These are phyloP conservation scores for Microcebus griseorufus DNA, from an alignment of 2,113 vertebrate species.

Conservation along the genomic window DNA sequence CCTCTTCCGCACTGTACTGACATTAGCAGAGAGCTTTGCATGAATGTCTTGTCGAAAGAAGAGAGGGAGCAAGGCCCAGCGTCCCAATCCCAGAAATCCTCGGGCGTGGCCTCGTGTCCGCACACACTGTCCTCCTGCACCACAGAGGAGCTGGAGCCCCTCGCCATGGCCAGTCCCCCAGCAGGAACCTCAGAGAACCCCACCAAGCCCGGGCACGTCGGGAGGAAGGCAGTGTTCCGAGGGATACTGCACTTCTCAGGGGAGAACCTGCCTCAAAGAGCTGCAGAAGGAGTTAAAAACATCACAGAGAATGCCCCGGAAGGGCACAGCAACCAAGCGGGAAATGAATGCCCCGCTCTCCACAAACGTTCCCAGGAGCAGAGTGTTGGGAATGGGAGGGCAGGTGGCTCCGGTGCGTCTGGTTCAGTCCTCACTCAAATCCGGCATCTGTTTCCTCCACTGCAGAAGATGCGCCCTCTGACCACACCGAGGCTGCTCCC, in stretches of 20 bases:
- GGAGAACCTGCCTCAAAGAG: background rate
- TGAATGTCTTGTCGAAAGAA: background rate
- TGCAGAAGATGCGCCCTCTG: background rate
- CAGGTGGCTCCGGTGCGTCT: no score
- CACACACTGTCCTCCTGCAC: background rate
- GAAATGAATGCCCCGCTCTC: background rate
- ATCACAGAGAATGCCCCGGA: background rate
- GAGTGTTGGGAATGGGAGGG: background rate
- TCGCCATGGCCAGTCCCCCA: background rate
- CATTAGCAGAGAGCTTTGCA: background rate
- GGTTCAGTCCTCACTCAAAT: background rate
- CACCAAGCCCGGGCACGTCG: background rate
- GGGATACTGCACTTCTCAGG: background rate
- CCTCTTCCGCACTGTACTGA: no score
- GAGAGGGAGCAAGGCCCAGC: background rate
- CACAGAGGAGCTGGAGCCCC: background rate
- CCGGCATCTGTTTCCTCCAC: background rate
- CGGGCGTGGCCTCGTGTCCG: no score
- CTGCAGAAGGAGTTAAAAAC: background rate
- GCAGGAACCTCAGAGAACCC: background rate
- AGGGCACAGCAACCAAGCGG: background rate
- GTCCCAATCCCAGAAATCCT: background rate
- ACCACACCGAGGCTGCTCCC: fast-evolving
- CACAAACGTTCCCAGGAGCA: background rate
- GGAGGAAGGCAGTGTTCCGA: background rate